Evolutionary conservation across 2,113 vertebrate species (phyloP).

Genomic region (Vanacampus margaritifer): DNA sequence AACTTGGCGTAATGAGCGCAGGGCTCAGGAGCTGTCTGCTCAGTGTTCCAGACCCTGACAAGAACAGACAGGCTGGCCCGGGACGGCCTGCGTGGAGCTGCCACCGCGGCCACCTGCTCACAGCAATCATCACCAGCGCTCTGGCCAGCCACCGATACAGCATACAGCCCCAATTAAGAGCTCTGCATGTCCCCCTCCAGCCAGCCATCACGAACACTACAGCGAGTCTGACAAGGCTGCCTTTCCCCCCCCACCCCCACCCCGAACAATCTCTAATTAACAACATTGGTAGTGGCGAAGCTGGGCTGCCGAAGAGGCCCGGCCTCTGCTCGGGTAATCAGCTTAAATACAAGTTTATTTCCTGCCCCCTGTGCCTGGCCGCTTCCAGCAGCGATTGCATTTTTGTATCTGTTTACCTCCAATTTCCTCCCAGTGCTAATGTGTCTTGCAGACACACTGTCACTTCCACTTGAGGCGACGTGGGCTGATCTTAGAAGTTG

Average conservation of each 20-base stretch:
- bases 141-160: conserved; percentile 72
- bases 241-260: conserved; percentile 72
- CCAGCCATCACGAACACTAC: conserved; percentile 81
- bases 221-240: conserved; percentile 77
- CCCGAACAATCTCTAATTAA: conserved; percentile 77
- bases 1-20: conserved; percentile 70
- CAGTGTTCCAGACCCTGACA: conserved; percentile 78
- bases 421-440: conserved; percentile 73
- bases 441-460: conserved; percentile 70
- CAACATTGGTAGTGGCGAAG: conserved; percentile 58
- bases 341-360: conserved; percentile 79
- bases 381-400: conserved; percentile 70
- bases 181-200: conserved; percentile 75
- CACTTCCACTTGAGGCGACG: conserved; percentile 63
- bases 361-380: conserved; percentile 72
- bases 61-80: conserved; percentile 75
- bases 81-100: conserved; percentile 68
- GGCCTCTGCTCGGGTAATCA: conserved; percentile 77
- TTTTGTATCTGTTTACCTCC: conserved; percentile 75
- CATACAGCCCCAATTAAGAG: conserved; percentile 81
- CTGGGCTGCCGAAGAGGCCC: conserved; percentile 71
- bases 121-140: conserved; percentile 75
- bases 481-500: conserved; percentile 39
- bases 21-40: conserved; percentile 76
- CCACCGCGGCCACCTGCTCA: conserved; percentile 79